phyloP scores from a whole-genome alignment of 2,797 vertebrate genomes.

The Pangasius larnaudii region DNA sequence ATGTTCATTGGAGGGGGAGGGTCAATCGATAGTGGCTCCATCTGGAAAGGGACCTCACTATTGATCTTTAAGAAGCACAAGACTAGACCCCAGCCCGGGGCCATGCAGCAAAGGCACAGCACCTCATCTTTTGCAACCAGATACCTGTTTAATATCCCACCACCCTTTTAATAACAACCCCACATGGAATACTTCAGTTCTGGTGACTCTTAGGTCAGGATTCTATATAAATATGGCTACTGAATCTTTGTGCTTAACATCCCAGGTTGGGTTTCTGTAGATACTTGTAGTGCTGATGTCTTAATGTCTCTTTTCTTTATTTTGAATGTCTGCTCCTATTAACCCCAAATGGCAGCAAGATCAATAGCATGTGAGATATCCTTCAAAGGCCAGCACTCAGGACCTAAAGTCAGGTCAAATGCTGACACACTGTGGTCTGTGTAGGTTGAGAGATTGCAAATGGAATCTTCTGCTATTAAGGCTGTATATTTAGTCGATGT shows the following conservation, averaged over 20 bases:
- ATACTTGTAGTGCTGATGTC: slow-evolving; percentile 62
- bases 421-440: slow-evolving; percentile 67
- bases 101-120: slow-evolving; percentile 55
- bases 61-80: slow-evolving; percentile 74
- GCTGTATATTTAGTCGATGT: slow-evolving; percentile 61
- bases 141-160: slow-evolving; percentile 57
- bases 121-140: slow-evolving; percentile 64
- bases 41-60: slow-evolving; percentile 81
- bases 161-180: slow-evolving; percentile 71
- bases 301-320: slow-evolving; percentile 76
- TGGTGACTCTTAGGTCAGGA: slow-evolving; percentile 61
- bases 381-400: slow-evolving; percentile 71
- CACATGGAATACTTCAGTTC: slow-evolving; percentile 67
- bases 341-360: slow-evolving; percentile 75
- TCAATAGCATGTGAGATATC: slow-evolving; percentile 72
- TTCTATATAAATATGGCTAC: slow-evolving; percentile 70
- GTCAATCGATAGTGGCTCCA: slow-evolving; percentile 78
- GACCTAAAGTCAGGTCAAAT: slow-evolving; percentile 73
- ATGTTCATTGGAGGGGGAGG: slow-evolving; percentile 69
- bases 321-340: slow-evolving; percentile 80
- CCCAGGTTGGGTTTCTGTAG: slow-evolving; percentile 56
- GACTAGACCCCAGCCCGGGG: slow-evolving; percentile 64
- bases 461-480: slow-evolving; percentile 64
- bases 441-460: slow-evolving; percentile 70
- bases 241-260: slow-evolving; percentile 57